Evolutionary conservation across 2,797 vertebrate genomes (phyloP).

Genomic region (Decapterus maruadsi): DNA sequence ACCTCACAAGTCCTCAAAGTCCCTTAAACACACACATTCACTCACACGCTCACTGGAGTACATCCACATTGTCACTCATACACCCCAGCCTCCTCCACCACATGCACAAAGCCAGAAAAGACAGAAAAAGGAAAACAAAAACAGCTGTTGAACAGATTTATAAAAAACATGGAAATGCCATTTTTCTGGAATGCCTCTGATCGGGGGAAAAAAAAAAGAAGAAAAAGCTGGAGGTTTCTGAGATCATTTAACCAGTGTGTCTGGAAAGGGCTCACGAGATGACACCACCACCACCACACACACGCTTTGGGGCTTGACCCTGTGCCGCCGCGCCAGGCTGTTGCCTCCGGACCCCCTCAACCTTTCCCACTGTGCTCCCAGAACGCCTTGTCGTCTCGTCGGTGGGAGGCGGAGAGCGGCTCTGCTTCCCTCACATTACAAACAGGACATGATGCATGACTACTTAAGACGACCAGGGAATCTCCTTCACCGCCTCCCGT

Average conservation of each 20-base stretch:
- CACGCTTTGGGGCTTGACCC: constrained; percentile 16
- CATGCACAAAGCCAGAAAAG: constrained; percentile 74
- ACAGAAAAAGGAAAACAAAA: constrained; percentile 63
- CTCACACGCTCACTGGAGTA: constrained; percentile 26
- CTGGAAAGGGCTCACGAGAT: constrained; percentile 40
- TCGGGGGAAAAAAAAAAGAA: constrained; percentile 28
- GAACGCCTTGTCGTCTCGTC: constrained; percentile 38
- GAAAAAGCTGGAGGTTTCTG: constrained; percentile 48
- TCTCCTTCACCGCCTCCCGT: constrained; percentile 50
- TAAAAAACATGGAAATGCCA: constrained; percentile 81
- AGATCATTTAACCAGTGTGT: constrained; percentile 58
- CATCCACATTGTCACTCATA: constrained; percentile 58
- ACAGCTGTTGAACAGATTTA: constrained; percentile 70
- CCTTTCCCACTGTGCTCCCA: constrained; percentile 45
- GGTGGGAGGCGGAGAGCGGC: constrained; percentile 61
- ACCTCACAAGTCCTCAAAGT: constrained; percentile 64
- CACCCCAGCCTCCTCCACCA: constrained; percentile 62
- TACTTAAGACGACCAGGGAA: constrained; percentile 58
- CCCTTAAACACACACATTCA: constrained; percentile 57
- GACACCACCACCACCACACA: constrained; percentile 33
- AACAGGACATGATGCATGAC: constrained; percentile 81
- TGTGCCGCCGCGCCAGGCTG: constrained; percentile 47
- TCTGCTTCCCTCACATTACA: constrained; percentile 68
- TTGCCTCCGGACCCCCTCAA: constrained; percentile 16
- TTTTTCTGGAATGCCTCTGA: constrained; percentile 82